Conservation (phyloP, 2,888 invertebrate genomes). For the Yponomeuta plumbellus region DNA sequence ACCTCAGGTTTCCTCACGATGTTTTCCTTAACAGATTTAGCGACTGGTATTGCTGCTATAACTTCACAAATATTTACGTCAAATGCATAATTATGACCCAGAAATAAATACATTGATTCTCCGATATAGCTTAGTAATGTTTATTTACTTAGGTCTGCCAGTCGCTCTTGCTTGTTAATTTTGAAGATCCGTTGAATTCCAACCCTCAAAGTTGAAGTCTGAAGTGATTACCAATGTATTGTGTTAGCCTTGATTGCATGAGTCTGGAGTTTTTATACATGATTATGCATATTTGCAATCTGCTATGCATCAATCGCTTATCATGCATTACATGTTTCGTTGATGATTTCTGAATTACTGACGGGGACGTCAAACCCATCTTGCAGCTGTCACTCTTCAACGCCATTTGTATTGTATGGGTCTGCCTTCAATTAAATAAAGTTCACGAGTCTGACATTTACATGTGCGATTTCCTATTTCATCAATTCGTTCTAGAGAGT, state of each 20-base stretch:
- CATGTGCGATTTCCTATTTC: slow-evolving; percentile 9
- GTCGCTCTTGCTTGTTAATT: neutral
- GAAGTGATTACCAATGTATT: neutral
- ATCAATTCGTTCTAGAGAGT: neutral
- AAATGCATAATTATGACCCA: neutral
- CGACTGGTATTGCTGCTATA: no score
- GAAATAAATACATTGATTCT: neutral
- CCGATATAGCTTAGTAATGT: neutral
- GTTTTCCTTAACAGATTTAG: no score
- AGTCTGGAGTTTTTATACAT: slow-evolving; percentile 10
- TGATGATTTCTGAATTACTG: slow-evolving; percentile 8
- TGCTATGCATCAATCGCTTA: slow-evolving; percentile 6
- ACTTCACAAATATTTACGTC: no score
- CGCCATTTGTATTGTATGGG: neutral
- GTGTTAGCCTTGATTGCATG: neutral
- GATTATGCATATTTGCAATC: slow-evolving; percentile 25
- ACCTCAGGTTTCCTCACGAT: no score
- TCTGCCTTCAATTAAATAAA: slow-evolving; percentile 6
- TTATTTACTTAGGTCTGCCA: neutral
- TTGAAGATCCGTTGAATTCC: neutral
- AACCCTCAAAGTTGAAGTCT: no score
- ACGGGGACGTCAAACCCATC: neutral
- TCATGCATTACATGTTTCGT: slow-evolving; percentile 5
- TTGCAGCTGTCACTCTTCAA: slow-evolving; percentile 1
- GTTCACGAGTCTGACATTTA: slow-evolving; percentile 18